Conservation (phyloP, 35 echinoderm and acorn worm species). For the Nesometra sesokonis region DNA sequence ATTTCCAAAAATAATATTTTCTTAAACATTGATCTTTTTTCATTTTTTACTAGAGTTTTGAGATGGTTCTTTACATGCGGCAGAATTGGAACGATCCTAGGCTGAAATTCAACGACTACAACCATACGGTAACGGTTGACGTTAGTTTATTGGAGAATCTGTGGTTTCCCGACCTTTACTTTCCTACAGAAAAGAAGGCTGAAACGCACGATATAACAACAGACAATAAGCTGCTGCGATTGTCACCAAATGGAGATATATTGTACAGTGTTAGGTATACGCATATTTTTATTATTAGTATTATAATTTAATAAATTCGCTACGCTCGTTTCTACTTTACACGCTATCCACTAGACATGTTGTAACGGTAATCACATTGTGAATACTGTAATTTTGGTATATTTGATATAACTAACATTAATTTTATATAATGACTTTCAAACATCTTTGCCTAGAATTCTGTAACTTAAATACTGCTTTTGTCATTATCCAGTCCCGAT, state of each 20-base stretch:
- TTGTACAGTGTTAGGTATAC: slow-evolving; percentile 5
- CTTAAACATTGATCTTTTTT: neutral
- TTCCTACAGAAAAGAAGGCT: slow-evolving; percentile 4
- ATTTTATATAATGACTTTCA: no score
- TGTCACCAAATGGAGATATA: slow-evolving; percentile 11
- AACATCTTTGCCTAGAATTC: no score
- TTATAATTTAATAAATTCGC: no score
- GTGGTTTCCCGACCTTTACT: slow-evolving; percentile 14
- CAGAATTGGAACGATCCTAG: slow-evolving; percentile 14
- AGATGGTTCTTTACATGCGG: neutral
- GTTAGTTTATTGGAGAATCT: neutral
- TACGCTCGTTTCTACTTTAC: no score
- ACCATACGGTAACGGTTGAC: neutral
- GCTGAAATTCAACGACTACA: neutral
- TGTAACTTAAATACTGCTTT: no score
- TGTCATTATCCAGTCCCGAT: no score
- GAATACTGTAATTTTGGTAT: no score
- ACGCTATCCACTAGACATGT: no score
- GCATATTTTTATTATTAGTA: no score
- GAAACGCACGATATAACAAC: slow-evolving; percentile 5
- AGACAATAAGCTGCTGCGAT: slow-evolving; percentile 8
- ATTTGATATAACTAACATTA: no score
- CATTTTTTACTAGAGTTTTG: neutral
- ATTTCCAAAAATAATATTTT: no score
- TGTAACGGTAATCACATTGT: neutral